Conservation (phyloP, 2,888 invertebrate genomes). For the Caenorhabditis sinica region DNA sequence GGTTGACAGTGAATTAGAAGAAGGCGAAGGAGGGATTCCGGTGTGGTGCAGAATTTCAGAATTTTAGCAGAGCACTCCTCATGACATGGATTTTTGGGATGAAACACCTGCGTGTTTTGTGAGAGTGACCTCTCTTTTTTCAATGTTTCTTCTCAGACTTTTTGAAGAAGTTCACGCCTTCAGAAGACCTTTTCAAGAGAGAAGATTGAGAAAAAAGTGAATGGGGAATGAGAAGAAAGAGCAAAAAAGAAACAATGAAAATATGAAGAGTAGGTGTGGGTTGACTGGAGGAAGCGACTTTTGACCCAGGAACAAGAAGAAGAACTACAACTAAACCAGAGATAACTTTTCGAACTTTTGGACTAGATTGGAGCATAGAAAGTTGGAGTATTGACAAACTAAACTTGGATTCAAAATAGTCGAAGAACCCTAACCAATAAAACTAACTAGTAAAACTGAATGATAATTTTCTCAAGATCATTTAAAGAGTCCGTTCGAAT, state of each 20-base stretch:
- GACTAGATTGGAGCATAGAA: neutral
- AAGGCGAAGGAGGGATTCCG: neutral
- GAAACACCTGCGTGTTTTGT: conserved; percentile 19
- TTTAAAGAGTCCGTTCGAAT: too few species aligned
- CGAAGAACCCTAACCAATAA: too few species aligned
- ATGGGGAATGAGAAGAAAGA: conserved; percentile 26
- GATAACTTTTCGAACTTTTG: conserved; percentile 23
- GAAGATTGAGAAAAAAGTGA: conserved; percentile 10
- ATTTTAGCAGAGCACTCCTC: conserved; percentile 1
- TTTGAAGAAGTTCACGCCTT: conserved; percentile 14
- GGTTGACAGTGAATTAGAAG: neutral
- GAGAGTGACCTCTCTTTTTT: neutral
- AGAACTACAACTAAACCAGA: conserved; percentile 26
- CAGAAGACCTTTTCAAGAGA: neutral
- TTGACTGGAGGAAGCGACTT: conserved; percentile 28
- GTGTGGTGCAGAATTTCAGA: conserved; percentile 14
- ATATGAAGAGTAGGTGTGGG: conserved; percentile 19
- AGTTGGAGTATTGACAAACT: too few species aligned
- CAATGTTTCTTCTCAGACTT: conserved; percentile 2
- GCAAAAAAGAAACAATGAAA: conserved; percentile 22
- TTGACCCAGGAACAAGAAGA: conserved; percentile 7
- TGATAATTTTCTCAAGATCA: too few species aligned
- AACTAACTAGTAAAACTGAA: too few species aligned
- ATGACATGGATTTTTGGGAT: neutral
- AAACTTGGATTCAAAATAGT: too few species aligned